These are phyloP conservation scores for Ceratina calcarata DNA, from an alignment of 1,140 invertebrate genomes.

Conservation along the genomic window DNA sequence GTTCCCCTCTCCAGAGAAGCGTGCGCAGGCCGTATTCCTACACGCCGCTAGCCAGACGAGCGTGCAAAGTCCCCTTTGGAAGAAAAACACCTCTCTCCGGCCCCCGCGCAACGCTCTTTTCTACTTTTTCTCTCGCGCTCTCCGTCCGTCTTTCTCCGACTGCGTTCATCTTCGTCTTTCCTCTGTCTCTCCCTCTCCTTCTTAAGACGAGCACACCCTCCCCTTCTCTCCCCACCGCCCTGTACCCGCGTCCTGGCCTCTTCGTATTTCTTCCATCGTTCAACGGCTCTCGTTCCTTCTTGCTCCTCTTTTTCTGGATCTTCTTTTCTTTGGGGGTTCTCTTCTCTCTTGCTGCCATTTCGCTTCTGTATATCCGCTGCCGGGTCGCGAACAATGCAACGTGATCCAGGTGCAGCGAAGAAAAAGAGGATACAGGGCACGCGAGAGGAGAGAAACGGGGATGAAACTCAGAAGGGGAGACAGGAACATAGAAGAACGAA, in stretches of 20 bases:
- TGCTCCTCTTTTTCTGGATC: slow-evolving; percentile 52
- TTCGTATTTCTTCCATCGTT: slow-evolving; percentile 38
- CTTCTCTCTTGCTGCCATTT: slow-evolving; percentile 50
- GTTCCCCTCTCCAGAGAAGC: slow-evolving; percentile 38
- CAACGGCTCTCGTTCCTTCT: slow-evolving; percentile 46
- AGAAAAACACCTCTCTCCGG: slow-evolving; percentile 65
- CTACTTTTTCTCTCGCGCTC: slow-evolving; percentile 19
- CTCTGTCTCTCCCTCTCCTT: neutral
- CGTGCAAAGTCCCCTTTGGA: slow-evolving; percentile 66
- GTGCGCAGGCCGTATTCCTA: slow-evolving; percentile 55
- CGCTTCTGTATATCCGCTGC: slow-evolving; percentile 54
- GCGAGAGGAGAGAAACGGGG: neutral
- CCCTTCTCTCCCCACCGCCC: too few relatives aligned
- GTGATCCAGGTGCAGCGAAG: slow-evolving; percentile 60
- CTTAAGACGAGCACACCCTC: neutral
- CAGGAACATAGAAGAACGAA: slow-evolving; percentile 2
- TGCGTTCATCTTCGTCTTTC: slow-evolving; percentile 7
- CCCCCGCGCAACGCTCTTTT: slow-evolving; percentile 19
- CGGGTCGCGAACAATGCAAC: slow-evolving; percentile 57
- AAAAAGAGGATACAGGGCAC: slow-evolving; percentile 36
- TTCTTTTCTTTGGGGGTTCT: slow-evolving; percentile 49
- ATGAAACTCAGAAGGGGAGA: neutral
- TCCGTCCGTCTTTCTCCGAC: neutral
- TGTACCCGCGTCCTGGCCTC: neutral
- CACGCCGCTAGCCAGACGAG: slow-evolving; percentile 62